These are phyloP conservation scores for Palaemon carinicauda DNA, from an alignment of 1,140 invertebrate genomes.

Conservation along the genomic window DNA sequence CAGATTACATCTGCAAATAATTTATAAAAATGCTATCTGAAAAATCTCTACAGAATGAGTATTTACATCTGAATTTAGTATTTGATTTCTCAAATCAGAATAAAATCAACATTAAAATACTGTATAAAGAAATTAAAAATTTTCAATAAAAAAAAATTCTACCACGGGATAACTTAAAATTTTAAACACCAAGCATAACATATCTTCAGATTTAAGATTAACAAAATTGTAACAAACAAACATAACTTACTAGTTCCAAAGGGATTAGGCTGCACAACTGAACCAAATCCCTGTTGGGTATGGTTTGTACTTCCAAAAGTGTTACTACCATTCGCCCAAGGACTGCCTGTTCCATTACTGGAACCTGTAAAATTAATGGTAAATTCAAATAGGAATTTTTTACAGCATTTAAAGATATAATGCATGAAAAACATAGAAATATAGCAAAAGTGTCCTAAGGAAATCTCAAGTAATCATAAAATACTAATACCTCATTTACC, in stretches of 20 bases:
- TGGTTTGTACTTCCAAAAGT: not conserved
- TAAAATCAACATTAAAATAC: too few relatives aligned
- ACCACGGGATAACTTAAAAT: too few relatives aligned
- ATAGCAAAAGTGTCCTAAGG: too few relatives aligned
- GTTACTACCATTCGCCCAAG: not conserved
- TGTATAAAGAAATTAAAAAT: too few relatives aligned
- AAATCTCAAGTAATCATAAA: not conserved
- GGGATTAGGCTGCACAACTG: conserved; percentile 33
- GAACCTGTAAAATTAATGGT: not conserved
- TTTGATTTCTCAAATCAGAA: too few relatives aligned
- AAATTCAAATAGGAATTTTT: not conserved
- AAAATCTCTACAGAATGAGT: too few relatives aligned
- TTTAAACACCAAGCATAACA: too few relatives aligned
- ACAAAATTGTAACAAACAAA: not conserved
- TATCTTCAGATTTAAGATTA: not conserved
- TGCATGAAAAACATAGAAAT: not conserved
- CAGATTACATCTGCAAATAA: too few relatives aligned
- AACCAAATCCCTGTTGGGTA: conserved; percentile 36
- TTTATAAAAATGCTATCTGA: too few relatives aligned
- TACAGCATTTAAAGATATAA: not conserved
- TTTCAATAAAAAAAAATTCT: too few relatives aligned
- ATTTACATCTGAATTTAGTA: too few relatives aligned
- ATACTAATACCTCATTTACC: not conserved
- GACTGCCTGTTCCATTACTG: conserved; percentile 11
- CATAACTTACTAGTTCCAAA: conserved; percentile 43